Percentiles rank a stretch among this genome's conserved stretches.
Evolutionary conservation across 2,113 vertebrate genomes (phyloP).

Genomic region (Dermatemys mawii): DNA sequence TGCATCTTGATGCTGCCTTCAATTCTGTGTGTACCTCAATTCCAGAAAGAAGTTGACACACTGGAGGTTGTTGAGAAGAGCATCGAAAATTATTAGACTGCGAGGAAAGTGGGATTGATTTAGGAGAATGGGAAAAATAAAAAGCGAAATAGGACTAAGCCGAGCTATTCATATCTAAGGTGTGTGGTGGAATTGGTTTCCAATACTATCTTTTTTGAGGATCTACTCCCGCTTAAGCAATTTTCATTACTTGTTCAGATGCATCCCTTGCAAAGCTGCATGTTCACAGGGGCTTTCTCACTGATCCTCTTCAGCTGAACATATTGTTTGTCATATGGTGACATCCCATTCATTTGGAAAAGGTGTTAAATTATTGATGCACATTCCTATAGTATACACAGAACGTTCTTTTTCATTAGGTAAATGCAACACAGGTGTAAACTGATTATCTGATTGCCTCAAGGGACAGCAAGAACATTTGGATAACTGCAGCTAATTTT

Average conservation of each 20-base stretch:
- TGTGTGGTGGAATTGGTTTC: slow-evolving; percentile 7
- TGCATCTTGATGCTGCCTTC: background rate
- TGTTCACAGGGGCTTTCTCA: background rate
- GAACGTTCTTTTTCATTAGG: background rate
- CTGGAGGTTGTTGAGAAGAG: background rate
- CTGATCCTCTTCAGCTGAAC: slow-evolving; percentile 28
- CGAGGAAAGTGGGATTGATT: background rate
- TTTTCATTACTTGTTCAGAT: slow-evolving; percentile 2
- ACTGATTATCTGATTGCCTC: slow-evolving; percentile 51
- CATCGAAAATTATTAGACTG: background rate
- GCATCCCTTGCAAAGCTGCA: slow-evolving; percentile 1
- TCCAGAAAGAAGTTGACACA: background rate
- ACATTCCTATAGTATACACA: background rate
- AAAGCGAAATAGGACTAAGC: background rate
- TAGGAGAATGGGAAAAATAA: background rate
- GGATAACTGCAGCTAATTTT: slow-evolving; percentile 10
- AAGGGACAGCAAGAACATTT: slow-evolving; percentile 46
- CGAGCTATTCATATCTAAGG: background rate
- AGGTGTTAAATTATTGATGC: background rate
- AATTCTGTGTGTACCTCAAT: background rate
- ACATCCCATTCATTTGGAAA: slow-evolving; percentile 35
- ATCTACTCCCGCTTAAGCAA: background rate
- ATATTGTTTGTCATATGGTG: slow-evolving; percentile 19
- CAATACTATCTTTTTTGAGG: slow-evolving; percentile 10
- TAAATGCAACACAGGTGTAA: slow-evolving; percentile 52